Evolutionary conservation across 2,888 invertebrate species (phyloP).

Genomic region (Drymonia ruficornis): DNA sequence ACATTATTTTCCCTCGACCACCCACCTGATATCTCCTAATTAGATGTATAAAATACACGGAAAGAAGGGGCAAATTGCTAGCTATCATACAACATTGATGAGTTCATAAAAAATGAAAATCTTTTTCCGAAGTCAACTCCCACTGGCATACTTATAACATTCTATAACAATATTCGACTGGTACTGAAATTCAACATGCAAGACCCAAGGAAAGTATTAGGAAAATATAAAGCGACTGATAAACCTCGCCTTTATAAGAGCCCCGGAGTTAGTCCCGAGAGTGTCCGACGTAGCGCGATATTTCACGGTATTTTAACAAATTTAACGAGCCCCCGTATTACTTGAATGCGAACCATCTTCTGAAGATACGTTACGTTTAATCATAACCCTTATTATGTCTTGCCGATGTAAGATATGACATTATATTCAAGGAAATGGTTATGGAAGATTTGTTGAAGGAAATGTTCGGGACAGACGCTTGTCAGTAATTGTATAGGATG

Average conservation of each 20-base stretch:
- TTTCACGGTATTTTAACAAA: conserved; percentile 84
- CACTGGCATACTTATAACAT: conserved; percentile 48
- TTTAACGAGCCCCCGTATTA: conserved; percentile 81
- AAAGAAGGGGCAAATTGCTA: too few species aligned
- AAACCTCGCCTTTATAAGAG: conserved; percentile 45
- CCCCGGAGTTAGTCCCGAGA: conserved; percentile 57
- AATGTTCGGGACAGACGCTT: too few species aligned
- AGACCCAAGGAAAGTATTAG: conserved; percentile 73
- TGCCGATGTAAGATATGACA: background rate
- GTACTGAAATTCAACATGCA: conserved; percentile 61
- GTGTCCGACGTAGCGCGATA: conserved; percentile 76
- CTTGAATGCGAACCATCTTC: conserved; percentile 62
- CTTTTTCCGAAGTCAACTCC: conserved; percentile 2
- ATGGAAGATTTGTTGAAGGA: background rate
- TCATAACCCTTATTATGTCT: conserved; percentile 47
- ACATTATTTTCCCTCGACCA: too few species aligned
- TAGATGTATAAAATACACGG: too few species aligned
- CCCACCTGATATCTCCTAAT: too few species aligned
- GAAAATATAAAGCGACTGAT: conserved; percentile 68
- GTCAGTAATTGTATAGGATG: too few species aligned
- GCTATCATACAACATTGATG: too few species aligned
- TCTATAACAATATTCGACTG: conserved; percentile 61
- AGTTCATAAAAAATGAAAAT: background rate
- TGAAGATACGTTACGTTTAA: conserved; percentile 59
- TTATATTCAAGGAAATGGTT: background rate